phyloP scores from a whole-genome alignment of 2,797 vertebrate species.

The Galago senegalensis region DNA sequence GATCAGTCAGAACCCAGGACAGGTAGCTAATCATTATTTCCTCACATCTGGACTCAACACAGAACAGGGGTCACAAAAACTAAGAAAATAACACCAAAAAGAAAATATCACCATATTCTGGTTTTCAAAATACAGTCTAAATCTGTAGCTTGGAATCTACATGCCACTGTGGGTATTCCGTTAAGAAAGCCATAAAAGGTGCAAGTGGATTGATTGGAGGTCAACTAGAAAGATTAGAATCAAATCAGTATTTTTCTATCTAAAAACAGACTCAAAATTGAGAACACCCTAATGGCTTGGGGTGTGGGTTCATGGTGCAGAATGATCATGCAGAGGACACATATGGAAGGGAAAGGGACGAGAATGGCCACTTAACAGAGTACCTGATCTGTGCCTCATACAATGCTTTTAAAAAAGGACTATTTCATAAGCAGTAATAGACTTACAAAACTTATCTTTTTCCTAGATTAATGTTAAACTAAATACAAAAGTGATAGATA shows the following conservation, averaged over 20 bases:
- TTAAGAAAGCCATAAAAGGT: background rate
- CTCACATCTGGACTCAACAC: background rate
- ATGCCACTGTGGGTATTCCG: background rate
- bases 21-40: background rate
- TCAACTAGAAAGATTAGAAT: background rate
- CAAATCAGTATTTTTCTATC: background rate
- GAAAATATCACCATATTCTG: background rate
- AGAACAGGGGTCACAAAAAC: background rate
- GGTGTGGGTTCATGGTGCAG: background rate
- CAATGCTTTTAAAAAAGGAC: background rate
- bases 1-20: background rate
- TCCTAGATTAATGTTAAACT: background rate
- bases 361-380: background rate
- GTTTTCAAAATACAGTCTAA: background rate
- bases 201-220: background rate
- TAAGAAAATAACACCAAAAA: background rate
- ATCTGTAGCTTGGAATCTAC: background rate
- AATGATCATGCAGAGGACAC: background rate
- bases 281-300: background rate
- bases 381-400: background rate
- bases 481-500: background rate
- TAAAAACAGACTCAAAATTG: background rate
- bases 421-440: background rate
- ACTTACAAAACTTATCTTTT: background rate
- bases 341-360: background rate